phyloP scores from a whole-genome alignment of 2,113 vertebrate genomes.

The Gallinago paraguaiae region DNA sequence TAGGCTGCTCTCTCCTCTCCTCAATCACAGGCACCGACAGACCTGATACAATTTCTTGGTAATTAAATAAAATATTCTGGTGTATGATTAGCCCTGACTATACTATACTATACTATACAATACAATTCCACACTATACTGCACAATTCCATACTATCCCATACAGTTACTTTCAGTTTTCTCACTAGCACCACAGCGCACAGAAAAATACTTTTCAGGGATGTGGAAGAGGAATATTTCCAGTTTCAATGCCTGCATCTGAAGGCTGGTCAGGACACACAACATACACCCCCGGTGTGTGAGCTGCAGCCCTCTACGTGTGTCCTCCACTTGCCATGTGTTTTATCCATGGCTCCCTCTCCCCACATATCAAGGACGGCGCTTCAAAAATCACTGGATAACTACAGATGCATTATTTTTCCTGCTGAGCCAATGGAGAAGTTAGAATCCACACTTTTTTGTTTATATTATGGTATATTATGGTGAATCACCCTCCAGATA shows the following conservation, averaged over 20 bases:
- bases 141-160: no score
- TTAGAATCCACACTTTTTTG: not conserved
- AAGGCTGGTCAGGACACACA: not conserved
- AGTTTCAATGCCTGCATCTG: no score
- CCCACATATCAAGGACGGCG: not conserved
- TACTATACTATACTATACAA: no score
- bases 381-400: not conserved
- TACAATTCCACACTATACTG: no score
- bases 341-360: not conserved
- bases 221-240: not conserved
- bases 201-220: not conserved
- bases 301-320: not conserved
- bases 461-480: not conserved
- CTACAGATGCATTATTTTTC: not conserved
- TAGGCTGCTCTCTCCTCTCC: no score
- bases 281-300: not conserved
- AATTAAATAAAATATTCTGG: not conserved
- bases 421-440: not conserved
- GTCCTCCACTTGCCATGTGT: rapidly evolving
- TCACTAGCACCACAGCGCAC: rapidly evolving
- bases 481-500: not conserved
- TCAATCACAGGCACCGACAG: not conserved
- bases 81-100: not conserved
- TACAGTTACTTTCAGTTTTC: no score
- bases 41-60: no score